Evolutionary conservation across 2,888 invertebrate species (phyloP).

Genomic region (Cacoxenus indagator): DNA sequence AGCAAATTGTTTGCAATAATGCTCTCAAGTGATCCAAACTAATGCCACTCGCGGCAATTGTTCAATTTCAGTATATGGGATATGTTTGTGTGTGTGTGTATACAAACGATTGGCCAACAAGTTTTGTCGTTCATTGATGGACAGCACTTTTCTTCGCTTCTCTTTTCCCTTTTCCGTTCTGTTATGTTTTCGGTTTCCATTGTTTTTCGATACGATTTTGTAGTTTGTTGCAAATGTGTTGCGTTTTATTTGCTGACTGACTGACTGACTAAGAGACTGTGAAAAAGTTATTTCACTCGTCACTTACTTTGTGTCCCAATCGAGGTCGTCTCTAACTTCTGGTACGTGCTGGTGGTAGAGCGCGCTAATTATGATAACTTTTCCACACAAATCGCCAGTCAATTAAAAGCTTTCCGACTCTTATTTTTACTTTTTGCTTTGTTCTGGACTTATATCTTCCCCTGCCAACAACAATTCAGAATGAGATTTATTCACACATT

Average conservation of each 20-base stretch:
- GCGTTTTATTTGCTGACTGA: background rate
- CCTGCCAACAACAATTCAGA: too few relatives aligned
- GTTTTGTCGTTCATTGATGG: background rate
- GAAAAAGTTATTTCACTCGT: background rate
- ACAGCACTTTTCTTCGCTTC: constrained; percentile 15
- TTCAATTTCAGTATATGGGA: background rate
- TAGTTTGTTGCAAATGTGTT: background rate
- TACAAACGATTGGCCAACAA: background rate
- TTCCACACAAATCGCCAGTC: background rate
- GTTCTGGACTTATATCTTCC: too few relatives aligned
- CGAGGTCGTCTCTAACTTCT: constrained; percentile 7
- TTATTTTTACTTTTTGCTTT: background rate
- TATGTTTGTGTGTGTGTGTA: constrained; percentile 6
- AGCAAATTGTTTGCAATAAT: constrained; percentile 62
- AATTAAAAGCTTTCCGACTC: constrained; percentile 14
- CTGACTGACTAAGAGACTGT: background rate
- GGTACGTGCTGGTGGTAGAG: background rate
- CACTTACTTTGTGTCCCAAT: constrained; percentile 10
- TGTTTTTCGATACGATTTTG: background rate
- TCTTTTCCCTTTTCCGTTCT: background rate
- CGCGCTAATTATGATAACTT: background rate
- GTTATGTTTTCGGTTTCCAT: background rate
- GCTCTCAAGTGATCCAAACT: constrained; percentile 46
- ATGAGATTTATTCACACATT: too few relatives aligned
- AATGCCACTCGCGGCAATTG: constrained; percentile 21